Evolutionary conservation across 2,797 vertebrate genomes (phyloP).

Genomic region (Mus spretus): DNA sequence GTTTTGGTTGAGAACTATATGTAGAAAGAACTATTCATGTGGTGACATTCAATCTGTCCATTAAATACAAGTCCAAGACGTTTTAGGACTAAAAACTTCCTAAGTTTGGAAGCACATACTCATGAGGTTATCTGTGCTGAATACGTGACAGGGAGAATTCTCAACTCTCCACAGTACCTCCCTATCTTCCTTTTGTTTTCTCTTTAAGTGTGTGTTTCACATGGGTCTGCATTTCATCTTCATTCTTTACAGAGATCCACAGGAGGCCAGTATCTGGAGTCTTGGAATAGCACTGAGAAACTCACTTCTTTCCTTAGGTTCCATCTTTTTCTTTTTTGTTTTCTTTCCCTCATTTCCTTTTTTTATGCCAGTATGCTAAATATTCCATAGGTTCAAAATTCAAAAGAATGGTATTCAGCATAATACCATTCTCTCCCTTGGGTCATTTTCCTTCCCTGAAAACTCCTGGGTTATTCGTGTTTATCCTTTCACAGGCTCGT

Average conservation of each 20-base stretch:
- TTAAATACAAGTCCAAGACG: constrained; percentile 87
- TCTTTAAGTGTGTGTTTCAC: constrained; percentile 41
- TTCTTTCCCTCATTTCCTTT: neutral
- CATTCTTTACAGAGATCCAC: neutral
- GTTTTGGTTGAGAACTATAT: constrained; percentile 85
- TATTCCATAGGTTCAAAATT: constrained; percentile 62
- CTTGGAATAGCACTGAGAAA: constrained; percentile 33
- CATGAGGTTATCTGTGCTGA: constrained; percentile 40
- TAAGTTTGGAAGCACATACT: constrained; percentile 57
- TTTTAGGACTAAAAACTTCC: constrained; percentile 76
- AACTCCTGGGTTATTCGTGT: constrained; percentile 53
- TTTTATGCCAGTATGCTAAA: neutral
- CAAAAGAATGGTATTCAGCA: constrained; percentile 65
- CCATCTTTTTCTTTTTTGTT: neutral
- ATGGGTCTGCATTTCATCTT: constrained; percentile 12
- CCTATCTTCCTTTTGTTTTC: constrained; percentile 7
- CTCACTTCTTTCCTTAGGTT: constrained; percentile 17
- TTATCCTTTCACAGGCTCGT: constrained; percentile 58
- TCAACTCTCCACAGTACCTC: neutral
- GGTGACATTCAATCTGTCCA: constrained; percentile 86
- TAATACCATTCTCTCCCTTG: neutral
- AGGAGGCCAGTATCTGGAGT: constrained; percentile 44
- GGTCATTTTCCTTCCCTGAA: constrained; percentile 36
- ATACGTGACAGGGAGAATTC: neutral
- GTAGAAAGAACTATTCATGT: constrained; percentile 83